Evolutionary conservation across 2,797 vertebrate species (phyloP).

Genomic region (Dipus sagitta): DNA sequence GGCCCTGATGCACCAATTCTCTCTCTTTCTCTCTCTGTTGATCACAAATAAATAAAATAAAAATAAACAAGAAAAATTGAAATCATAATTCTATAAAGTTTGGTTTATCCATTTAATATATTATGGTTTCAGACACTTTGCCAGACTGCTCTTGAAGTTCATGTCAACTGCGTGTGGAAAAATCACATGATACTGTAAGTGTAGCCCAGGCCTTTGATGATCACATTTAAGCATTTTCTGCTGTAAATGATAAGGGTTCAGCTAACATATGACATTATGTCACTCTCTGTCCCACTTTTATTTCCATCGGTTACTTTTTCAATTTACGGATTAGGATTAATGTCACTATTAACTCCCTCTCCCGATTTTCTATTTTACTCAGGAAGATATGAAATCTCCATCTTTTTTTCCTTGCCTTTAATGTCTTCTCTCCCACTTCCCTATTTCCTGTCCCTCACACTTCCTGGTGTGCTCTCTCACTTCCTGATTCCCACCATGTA

Average conservation of each 20-base stretch:
- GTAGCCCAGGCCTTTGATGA: neutral
- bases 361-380: neutral
- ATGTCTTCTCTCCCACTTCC: neutral
- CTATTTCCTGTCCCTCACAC: neutral
- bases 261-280: neutral
- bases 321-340: neutral
- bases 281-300: neutral
- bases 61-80: no score
- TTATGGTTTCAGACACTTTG: neutral
- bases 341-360: neutral
- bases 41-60: no score
- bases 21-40: no score
- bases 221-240: conserved; percentile 15
- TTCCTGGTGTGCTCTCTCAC: neutral
- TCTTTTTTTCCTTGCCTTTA: neutral
- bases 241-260: neutral
- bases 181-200: neutral
- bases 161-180: conserved; percentile 9
- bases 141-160: neutral
- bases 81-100: conserved; percentile 13
- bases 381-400: neutral
- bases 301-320: conserved; percentile 1
- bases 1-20: no score
- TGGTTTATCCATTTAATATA: conserved; percentile 29
- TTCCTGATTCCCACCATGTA: neutral